Evolutionary conservation across 2,797 vertebrate genomes (phyloP).

Genomic region (Luscinia megarhynchos): DNA sequence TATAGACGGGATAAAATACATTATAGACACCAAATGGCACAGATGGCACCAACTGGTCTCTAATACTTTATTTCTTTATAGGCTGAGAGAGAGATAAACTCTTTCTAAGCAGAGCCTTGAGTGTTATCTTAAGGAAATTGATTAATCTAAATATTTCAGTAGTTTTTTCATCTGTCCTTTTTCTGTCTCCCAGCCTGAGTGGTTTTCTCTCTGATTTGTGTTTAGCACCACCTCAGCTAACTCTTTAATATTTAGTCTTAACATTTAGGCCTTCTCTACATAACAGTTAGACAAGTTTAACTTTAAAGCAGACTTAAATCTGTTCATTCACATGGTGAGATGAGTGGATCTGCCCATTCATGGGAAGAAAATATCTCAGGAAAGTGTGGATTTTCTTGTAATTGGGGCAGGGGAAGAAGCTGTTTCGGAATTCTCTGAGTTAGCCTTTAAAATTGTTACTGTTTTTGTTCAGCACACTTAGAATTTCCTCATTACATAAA

Average conservation of each 20-base stretch:
- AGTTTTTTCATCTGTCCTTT: neutral
- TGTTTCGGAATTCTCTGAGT: neutral
- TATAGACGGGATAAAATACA: accelerated
- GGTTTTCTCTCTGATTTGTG: neutral
- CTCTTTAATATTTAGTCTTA: neutral
- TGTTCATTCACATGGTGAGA: neutral
- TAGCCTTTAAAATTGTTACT: neutral
- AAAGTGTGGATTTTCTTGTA: neutral
- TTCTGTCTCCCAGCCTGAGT: neutral
- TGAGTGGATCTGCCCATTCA: neutral
- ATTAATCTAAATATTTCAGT: neutral
- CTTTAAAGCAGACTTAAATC: neutral
- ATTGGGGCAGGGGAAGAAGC: neutral
- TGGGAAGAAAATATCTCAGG: neutral
- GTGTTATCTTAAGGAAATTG: neutral
- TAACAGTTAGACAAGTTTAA: neutral
- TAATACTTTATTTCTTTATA: neutral
- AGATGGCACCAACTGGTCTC: neutral
- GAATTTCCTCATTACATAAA: slow-evolving; percentile 28
- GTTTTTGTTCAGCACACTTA: neutral
- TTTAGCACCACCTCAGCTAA: neutral
- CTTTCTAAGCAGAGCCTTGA: neutral
- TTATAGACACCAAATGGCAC: neutral
- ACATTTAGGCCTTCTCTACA: neutral
- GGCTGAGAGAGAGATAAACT: neutral